phyloP scores from a whole-genome alignment of 2,113 vertebrate genomes.

The Ariopsis seemanni region DNA sequence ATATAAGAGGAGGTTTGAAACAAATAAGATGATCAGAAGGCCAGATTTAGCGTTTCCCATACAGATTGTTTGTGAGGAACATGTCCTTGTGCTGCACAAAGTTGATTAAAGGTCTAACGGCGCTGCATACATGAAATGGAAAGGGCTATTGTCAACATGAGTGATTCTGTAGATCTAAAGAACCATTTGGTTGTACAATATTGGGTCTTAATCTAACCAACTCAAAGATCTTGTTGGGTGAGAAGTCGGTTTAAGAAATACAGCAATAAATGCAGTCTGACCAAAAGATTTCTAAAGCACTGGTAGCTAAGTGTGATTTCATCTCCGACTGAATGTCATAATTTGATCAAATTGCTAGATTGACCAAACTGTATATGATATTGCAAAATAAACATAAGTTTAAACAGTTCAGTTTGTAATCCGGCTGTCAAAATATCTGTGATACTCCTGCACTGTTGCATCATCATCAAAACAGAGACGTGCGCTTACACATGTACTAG shows the following conservation, averaged over 20 bases:
- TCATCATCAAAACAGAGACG: background rate
- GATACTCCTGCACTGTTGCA: background rate
- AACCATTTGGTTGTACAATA: background rate
- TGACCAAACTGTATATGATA: background rate
- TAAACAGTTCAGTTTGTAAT: background rate
- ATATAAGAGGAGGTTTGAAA: slow-evolving; percentile 19
- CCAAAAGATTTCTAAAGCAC: background rate
- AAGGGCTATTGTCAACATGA: background rate
- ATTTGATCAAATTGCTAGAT: background rate
- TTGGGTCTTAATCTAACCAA: background rate
- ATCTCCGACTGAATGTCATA: background rate
- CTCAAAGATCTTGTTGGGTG: background rate
- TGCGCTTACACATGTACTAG: background rate
- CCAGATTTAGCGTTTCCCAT: background rate
- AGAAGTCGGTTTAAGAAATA: background rate
- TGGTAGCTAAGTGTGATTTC: background rate
- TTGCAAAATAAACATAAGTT: background rate
- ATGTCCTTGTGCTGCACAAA: background rate
- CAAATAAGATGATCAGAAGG: slow-evolving; percentile 1
- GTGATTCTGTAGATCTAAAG: background rate
- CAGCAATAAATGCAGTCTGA: background rate
- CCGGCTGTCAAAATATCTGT: background rate
- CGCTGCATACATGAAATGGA: background rate
- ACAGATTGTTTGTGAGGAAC: slow-evolving; percentile 13
- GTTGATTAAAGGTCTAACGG: slow-evolving; percentile 26